These are phyloP conservation scores for Burhinus bistriatus DNA, from an alignment of 2,113 vertebrate genomes.

Conservation along the genomic window DNA sequence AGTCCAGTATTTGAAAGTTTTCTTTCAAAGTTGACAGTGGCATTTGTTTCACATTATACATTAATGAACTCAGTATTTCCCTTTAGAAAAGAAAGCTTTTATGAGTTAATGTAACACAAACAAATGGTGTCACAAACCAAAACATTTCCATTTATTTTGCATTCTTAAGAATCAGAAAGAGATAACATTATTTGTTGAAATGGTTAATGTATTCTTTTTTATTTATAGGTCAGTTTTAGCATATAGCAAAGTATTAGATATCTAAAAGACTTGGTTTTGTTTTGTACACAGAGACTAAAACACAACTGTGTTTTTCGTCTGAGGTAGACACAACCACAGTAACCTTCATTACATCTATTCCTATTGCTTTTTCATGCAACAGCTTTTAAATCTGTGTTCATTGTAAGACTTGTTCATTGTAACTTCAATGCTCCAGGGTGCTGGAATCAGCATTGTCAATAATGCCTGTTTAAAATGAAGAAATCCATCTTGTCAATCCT, in stretches of 20 bases:
- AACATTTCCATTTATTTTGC: background rate
- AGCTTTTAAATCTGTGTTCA: background rate
- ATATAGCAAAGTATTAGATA: background rate
- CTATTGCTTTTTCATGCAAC: background rate
- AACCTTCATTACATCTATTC: background rate
- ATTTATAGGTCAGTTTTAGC: background rate
- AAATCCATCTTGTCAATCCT: conserved; percentile 35
- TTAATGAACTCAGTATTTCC: conserved; percentile 8
- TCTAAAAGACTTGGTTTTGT: background rate
- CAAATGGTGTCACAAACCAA: background rate
- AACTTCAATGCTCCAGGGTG: background rate
- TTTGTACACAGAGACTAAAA: background rate
- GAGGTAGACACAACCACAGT: background rate
- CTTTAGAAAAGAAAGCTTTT: conserved; percentile 28
- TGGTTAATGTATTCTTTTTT: background rate
- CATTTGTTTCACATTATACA: conserved; percentile 33
- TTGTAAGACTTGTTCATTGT: background rate
- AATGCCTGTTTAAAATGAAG: background rate
- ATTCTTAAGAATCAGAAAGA: background rate
- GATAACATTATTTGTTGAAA: background rate
- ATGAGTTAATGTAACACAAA: background rate
- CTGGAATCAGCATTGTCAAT: conserved; percentile 8
- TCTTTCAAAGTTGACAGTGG: conserved; percentile 1
- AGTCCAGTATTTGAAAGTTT: background rate
- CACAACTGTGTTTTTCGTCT: background rate